Evolutionary conservation across 1,140 invertebrate species (phyloP), one percentile per base, ranked within the genome.

Genomic region (Bemisia tabaci): DNA sequence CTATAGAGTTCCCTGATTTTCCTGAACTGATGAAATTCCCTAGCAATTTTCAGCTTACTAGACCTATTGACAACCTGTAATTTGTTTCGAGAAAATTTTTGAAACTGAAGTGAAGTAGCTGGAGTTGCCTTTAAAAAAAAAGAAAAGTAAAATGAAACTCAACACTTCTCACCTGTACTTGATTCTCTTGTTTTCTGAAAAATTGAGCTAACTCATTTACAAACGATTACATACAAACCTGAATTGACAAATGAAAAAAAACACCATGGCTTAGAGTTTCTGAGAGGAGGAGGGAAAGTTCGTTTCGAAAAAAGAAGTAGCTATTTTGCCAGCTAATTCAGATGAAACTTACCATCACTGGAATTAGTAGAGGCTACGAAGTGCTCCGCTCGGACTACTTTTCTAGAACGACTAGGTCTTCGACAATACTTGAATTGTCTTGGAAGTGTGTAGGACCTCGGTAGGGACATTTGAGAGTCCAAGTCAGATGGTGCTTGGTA

Each of bases 341-440:
- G 2, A 23, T 21, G 27, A 9, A 64, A 68, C 63, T 77, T 76
- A 87, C 90, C 90, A 75, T 92, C 90, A 73, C 89, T 91, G 72
- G 89, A 91, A 73, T 92, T 92, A 11, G 88, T 91, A 60, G 88
- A 91, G 26, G 87, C 84, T 22, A 90, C 77, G 73, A 87, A 86
- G 74, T 86, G 84, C 66, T 85, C 82, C 1, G 80, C 79, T 22
- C 81, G 74, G 1, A 80, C 78, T 39, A 82, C 73, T 73, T 83
- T 84, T 70, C 77, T 77, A 59, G 76, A 75, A 67, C 74, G 76
- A 58, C 77, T 80, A 12, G 79, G 81, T 67, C 85, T 81, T 64
- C 87, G 78, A 77, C 88, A 89, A 77, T 91, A 91, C 71, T 89
- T 88, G 75, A 91, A 92, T 77, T 92, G 88, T 26, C 89, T 83